phyloP scores from a whole-genome alignment of 2,797 vertebrate genomes.

The Gambelia wislizenii region DNA sequence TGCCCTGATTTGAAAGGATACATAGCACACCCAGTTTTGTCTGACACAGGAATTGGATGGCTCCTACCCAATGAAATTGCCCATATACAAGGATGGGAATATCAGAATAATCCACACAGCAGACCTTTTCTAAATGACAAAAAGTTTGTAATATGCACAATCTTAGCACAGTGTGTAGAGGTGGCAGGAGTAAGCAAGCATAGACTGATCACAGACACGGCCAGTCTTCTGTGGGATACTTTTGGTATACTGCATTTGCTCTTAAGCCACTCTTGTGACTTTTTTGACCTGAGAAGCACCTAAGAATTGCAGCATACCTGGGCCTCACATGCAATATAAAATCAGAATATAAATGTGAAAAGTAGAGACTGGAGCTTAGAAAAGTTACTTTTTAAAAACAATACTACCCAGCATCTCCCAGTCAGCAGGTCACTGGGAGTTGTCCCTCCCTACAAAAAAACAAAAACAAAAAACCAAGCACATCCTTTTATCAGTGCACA shows the following conservation, averaged over 20 bases:
- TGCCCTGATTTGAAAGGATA: not conserved
- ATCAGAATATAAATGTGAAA: not conserved
- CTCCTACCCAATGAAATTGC: not conserved
- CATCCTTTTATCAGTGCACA: not conserved
- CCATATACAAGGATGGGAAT: not conserved
- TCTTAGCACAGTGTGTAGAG: not conserved
- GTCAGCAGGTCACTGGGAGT: too few species aligned
- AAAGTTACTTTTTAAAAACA: too few species aligned
- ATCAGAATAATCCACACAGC: not conserved
- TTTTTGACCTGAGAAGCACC: not conserved
- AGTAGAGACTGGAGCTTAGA: not conserved
- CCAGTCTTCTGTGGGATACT: not conserved
- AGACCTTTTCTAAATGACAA: not conserved
- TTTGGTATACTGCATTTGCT: not conserved
- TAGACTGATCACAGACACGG: not conserved
- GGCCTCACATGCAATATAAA: not conserved
- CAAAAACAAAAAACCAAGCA: too few species aligned
- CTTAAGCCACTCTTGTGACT: not conserved
- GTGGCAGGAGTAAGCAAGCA: too few species aligned
- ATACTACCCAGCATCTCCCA: too few species aligned
- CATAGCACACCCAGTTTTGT: not conserved
- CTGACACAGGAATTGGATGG: not conserved
- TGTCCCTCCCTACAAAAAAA: too few species aligned
- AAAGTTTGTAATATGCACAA: not conserved
- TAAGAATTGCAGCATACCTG: not conserved